These are phyloP conservation scores for Epinotia ramella DNA, from an alignment of 2,888 invertebrate species.

Conservation along the genomic window DNA sequence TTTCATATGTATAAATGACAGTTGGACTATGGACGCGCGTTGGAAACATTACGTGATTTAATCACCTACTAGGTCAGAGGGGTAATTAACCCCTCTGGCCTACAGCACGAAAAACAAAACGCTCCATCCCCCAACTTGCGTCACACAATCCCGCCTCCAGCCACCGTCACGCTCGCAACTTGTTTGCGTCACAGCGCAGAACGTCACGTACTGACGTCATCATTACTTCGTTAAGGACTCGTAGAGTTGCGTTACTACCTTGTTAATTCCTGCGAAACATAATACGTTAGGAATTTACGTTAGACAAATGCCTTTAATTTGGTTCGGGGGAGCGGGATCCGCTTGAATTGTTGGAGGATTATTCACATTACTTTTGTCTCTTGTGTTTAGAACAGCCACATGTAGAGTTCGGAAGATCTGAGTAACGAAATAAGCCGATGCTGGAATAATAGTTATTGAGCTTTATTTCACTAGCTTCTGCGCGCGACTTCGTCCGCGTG, in stretches of 20 bases:
- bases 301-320: constrained; percentile 23
- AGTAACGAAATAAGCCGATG: too few species aligned
- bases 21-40: too few species aligned
- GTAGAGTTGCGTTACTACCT: constrained; percentile 54
- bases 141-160: constrained; percentile 42
- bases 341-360: background rate
- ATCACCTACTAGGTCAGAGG: too few species aligned
- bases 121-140: constrained; percentile 48
- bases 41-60: too few species aligned
- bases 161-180: constrained; percentile 60
- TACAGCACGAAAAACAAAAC: constrained; percentile 3
- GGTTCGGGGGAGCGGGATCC: background rate
- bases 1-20: too few species aligned
- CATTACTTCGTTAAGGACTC: constrained; percentile 63
- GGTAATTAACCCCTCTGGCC: too few species aligned
- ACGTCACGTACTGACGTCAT: constrained; percentile 53
- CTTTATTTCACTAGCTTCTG: too few species aligned
- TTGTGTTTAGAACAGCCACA: too few species aligned
- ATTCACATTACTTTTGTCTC: background rate
- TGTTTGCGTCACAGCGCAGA: constrained; percentile 62
- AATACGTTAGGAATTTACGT: constrained; percentile 31
- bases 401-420: too few species aligned
- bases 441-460: too few species aligned
- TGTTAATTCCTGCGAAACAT: constrained; percentile 44
- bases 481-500: too few species aligned